These are phyloP conservation scores for Cheilosia scutellata DNA, from an alignment of 2,888 invertebrate genomes.

Conservation along the genomic window DNA sequence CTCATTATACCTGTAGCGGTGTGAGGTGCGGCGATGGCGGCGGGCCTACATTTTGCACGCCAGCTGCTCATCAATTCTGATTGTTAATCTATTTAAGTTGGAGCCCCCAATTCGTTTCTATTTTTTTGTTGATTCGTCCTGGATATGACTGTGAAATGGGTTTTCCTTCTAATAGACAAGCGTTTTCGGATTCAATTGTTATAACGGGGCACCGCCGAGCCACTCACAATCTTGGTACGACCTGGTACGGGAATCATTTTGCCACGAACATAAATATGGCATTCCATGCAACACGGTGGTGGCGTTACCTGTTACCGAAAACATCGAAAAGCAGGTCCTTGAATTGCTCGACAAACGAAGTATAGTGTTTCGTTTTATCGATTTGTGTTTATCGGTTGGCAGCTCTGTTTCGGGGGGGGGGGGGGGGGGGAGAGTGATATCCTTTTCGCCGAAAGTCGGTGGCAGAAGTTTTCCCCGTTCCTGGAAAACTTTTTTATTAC, in stretches of 20 bases:
- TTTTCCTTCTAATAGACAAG: conserved; percentile 52
- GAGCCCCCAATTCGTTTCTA: conserved; percentile 59
- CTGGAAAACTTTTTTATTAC: conserved; percentile 23
- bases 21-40: conserved; percentile 21
- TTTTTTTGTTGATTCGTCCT: conserved; percentile 47
- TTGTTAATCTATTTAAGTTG: conserved; percentile 75
- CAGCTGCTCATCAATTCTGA: conserved; percentile 76
- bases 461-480: not conserved
- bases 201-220: not conserved
- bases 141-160: conserved; percentile 43
- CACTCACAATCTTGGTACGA: conserved; percentile 57
- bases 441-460: not conserved
- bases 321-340: conserved; percentile 58
- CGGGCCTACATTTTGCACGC: conserved; percentile 70
- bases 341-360: conserved; percentile 31
- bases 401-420: not conserved
- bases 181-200: conserved; percentile 52
- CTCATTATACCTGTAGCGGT: conserved; percentile 56
- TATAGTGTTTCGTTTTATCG: conserved; percentile 57
- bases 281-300: conserved; percentile 67
- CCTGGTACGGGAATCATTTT: conserved; percentile 67
- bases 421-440: not conserved
- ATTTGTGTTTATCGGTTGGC: conserved; percentile 44
- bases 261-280: conserved; percentile 66
- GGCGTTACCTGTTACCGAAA: conserved; percentile 68